Evolutionary conservation across 1,140 invertebrate species (phyloP).

Genomic region (Hormaphis cornu): DNA sequence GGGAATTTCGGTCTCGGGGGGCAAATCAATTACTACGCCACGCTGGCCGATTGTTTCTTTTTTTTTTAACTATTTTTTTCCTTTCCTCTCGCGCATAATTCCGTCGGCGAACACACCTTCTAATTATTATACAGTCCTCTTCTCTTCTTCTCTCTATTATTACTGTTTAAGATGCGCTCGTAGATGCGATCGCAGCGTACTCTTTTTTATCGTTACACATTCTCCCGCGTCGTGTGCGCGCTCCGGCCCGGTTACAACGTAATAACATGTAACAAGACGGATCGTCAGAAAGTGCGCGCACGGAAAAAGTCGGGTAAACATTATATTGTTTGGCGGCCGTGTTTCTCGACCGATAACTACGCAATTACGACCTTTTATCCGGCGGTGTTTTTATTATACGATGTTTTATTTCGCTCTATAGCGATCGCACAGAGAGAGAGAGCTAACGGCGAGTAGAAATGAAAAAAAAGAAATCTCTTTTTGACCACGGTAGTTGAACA

Average conservation of each 20-base stretch:
- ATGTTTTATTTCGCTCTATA: too few species aligned
- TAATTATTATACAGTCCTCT: constrained; percentile 19
- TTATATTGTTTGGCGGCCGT: too few species aligned
- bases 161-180: too few species aligned
- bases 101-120: constrained; percentile 2
- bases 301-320: too few species aligned
- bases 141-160: too few species aligned
- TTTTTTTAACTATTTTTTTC: not conserved
- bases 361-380: constrained; percentile 26
- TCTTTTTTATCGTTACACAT: not conserved
- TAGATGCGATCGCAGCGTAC: too few species aligned
- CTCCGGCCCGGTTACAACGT: constrained; percentile 11
- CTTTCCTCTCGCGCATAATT: too few species aligned
- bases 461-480: too few species aligned
- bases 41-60: not conserved
- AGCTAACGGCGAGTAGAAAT: too few species aligned
- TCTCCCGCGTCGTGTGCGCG: not conserved
- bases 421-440: too few species aligned
- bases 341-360: constrained; percentile 2
- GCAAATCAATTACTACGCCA: not conserved
- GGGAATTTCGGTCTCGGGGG: too few species aligned
- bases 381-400: constrained; percentile 24
- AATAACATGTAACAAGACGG: constrained; percentile 8
- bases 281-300: not conserved
- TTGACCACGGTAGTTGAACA: too few species aligned